Percentiles rank a stretch among this genome's conserved stretches.
Evolutionary conservation across 1,140 invertebrate species (phyloP).

Genomic region (Calephelis virginiensis): DNA sequence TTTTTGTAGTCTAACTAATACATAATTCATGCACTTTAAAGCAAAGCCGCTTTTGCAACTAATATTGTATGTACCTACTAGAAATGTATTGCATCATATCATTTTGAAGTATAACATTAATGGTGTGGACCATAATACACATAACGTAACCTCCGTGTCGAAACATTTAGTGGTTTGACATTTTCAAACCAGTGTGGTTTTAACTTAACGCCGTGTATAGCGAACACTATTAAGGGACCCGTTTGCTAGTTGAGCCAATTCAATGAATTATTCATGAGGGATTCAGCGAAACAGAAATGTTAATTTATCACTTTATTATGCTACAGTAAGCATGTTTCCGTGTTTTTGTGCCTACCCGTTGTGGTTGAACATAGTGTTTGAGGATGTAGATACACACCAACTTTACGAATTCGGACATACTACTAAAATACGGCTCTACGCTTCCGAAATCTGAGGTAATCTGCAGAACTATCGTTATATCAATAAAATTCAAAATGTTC

Average conservation of each 20-base stretch:
- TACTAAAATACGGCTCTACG: neutral
- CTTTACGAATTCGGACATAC: neutral
- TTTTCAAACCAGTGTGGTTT: conserved; percentile 7
- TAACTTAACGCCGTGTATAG: neutral
- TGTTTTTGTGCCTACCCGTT: conserved; percentile 8
- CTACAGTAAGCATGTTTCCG: conserved; percentile 20
- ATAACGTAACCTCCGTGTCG: neutral
- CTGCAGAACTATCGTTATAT: no score
- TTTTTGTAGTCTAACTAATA: no score
- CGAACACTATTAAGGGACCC: conserved; percentile 11
- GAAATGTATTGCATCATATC: no score
- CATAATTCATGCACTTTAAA: no score
- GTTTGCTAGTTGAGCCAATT: conserved; percentile 23
- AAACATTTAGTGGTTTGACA: neutral
- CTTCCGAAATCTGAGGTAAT: no score
- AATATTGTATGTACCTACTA: no score
- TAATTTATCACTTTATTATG: conserved; percentile 25
- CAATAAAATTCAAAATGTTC: no score
- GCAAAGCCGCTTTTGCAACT: no score
- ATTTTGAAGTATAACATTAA: no score
- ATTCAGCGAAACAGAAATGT: conserved; percentile 20
- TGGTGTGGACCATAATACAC: no score
- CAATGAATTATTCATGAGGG: conserved; percentile 22
- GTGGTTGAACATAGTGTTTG: conserved; percentile 3
- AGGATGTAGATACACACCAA: neutral